Conservation (phyloP, 2,113 vertebrate species). For the Halichoeres trimaculatus region DNA sequence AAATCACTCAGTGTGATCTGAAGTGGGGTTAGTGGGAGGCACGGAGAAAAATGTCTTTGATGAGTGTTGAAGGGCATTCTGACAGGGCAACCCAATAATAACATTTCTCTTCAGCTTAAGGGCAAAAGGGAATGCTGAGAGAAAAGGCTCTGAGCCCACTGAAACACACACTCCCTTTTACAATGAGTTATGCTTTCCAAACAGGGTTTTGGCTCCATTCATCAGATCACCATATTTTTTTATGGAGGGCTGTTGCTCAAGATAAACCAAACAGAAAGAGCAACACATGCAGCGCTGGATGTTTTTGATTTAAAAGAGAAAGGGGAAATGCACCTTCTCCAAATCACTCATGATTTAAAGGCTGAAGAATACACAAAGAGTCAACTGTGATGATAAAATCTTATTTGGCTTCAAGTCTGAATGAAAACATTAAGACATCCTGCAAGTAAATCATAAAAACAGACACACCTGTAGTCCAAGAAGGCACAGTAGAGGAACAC, state of each 20-base stretch:
- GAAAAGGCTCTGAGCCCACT: conserved; percentile 57
- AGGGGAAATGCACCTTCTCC: conserved; percentile 36
- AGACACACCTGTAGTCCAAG: conserved; percentile 92
- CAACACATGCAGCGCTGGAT: conserved; percentile 28
- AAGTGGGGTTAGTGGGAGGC: conserved; percentile 36
- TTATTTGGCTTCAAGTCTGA: conserved; percentile 19
- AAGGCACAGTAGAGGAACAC: conserved; percentile 93
- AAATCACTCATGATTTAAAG: conserved; percentile 37
- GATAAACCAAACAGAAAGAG: conserved; percentile 22
- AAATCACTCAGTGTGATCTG: conserved; percentile 31
- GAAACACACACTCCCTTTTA: conserved; percentile 65
- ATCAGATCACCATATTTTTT: conserved; percentile 33
- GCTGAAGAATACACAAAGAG: conserved; percentile 5
- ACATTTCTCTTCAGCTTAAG: conserved; percentile 55
- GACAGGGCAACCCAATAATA: conserved; percentile 51
- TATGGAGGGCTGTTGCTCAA: conserved; percentile 46
- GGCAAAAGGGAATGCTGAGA: conserved; percentile 45
- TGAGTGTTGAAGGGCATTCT: conserved; percentile 34
- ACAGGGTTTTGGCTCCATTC: conserved; percentile 51
- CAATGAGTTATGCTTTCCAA: conserved; percentile 65
- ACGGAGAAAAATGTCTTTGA: conserved; percentile 4
- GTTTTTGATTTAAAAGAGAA: conserved; percentile 43
- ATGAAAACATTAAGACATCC: conserved; percentile 27
- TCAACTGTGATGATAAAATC: conserved; percentile 34
- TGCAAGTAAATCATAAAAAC: conserved; percentile 11